Evolutionary conservation across 2,797 vertebrate species (phyloP).

Genomic region (Enteromius trimaculatus): DNA sequence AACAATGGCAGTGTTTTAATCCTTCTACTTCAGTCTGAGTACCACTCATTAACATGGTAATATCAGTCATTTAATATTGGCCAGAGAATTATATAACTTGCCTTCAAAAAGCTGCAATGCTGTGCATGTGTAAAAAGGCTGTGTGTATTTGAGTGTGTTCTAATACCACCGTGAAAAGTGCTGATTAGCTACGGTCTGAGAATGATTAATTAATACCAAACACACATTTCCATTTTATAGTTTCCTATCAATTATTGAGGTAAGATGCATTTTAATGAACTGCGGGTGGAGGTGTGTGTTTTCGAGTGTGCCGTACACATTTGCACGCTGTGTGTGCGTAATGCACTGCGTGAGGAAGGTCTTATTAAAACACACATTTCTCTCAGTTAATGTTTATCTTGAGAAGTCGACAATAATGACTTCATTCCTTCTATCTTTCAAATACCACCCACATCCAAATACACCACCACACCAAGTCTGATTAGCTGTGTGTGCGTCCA

Average conservation of each 20-base stretch:
- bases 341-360: constrained; percentile 28
- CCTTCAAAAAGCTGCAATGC: constrained; percentile 52
- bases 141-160: constrained; percentile 22
- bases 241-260: constrained; percentile 64
- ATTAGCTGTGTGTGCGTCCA: constrained; percentile 33
- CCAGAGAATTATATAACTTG: constrained; percentile 54
- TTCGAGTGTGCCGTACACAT: constrained; percentile 18
- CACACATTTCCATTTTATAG: constrained; percentile 63
- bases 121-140: constrained; percentile 31
- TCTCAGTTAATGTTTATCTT: constrained; percentile 52
- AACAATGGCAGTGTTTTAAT: constrained; percentile 47
- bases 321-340: constrained; percentile 15
- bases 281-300: constrained; percentile 35
- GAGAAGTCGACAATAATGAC: constrained; percentile 49
- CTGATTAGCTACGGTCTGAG: constrained; percentile 57
- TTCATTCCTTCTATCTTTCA: constrained; percentile 40
- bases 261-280: constrained; percentile 62
- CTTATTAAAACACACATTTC: constrained; percentile 43
- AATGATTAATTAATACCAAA: constrained; percentile 64
- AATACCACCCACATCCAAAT: constrained; percentile 19
- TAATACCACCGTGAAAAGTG: constrained; percentile 56
- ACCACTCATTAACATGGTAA: constrained; percentile 62
- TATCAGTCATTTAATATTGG: constrained; percentile 64
- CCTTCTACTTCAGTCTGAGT: constrained; percentile 45
- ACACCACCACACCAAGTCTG: constrained; percentile 21